Evolutionary conservation across 2,113 vertebrate genomes (phyloP), one percentile per base, ranked within the genome.

Genomic region (Hydrolagus affinis): DNA sequence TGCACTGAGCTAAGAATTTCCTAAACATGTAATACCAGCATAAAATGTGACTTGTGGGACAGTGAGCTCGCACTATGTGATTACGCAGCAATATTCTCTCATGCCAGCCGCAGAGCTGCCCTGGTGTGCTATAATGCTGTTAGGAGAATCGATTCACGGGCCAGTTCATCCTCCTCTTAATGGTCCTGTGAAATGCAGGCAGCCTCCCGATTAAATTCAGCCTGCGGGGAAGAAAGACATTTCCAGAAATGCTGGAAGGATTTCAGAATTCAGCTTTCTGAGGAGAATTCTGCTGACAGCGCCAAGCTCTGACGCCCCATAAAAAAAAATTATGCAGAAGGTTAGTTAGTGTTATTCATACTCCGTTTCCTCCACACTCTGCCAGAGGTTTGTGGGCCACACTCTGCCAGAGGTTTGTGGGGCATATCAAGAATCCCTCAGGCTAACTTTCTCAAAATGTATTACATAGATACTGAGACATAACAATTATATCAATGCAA

Each of bases 121-220:
- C 57, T 89, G 88, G 91, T 89, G 87, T 89, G 74, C 89, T 91
- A 87, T 88, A 87, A 87, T 88, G 92, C 89, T 86, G 90, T 94
- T 92, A 93, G 89, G 89, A 89, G 92, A 95, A 93, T 92, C 88
- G 90, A 93, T 92, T 92, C 89, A 89, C 86, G 91, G 92, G 87
- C 88, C 87, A 89, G 90, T 86, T 88, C 85, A 89, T 28, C 90
- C 90, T 91, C 86, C 23, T 90, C 90, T 90, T 89, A 89, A 85
- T 86, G 83, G 87, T 91, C 87, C 88, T 90, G 89, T 90, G 91
- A 90, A 94, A 88, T 89, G 89, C 86, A 87, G 87, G 86, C 86
- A 88, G 88, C 76, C 57, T 80, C 59, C 14, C 88, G 88, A 92
- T 89, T 88, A 92, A 85, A 87, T 91, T 90, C 93, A 91, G 91